Evolutionary conservation across 1,140 invertebrate species (phyloP), one percentile per base, ranked within the genome.

Genomic region (Neodiprion virginianus): DNA sequence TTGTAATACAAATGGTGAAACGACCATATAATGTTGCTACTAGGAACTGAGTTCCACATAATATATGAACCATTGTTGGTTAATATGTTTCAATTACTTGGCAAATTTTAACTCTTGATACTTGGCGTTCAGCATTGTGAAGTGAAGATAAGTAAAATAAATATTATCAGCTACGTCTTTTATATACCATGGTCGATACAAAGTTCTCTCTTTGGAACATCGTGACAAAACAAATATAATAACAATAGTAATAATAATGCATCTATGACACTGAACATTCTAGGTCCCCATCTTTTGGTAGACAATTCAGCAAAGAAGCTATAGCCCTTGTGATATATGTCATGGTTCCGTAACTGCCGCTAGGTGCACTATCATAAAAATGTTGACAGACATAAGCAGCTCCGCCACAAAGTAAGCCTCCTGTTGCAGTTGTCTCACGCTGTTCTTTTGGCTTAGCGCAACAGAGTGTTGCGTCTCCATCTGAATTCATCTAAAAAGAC

Each of bases 351-450:
- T 93, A 99, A 82, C 94, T 94, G 66, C 98, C 98, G 86, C 97
- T 98, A 7, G 98, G 98, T 21, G 98, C 98, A 85, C 95, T 96
- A 86, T 99, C 98, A 87, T 99, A 99, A 83, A 99, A 96, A 88
- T 98, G 96, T 87, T 97, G 95, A 87, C 98, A 99, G 75, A 99
- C 96, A 75, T 95, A 96, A 0, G 95, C 96, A 61, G 97, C 96
- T 50, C 97, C 97, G 50, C 95, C 95, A 84, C 97, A 99, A 4
- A 96, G 87, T 17, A 95, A 86, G 77, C 91, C 92, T 53, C 94
- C 93, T 66, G 89, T 87, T 68, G 89, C 86, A 8, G 90, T 91
- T 21, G 88, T 90, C 86, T 93, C 91, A 48, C 91, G 88, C 76
- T 91, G 87, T 74, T 92, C 91, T 74, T 90, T 91, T 10, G 91